Base-by-base conservation (phyloP, 2,888 invertebrate genomes). In the Campoplex nolae region DNA sequence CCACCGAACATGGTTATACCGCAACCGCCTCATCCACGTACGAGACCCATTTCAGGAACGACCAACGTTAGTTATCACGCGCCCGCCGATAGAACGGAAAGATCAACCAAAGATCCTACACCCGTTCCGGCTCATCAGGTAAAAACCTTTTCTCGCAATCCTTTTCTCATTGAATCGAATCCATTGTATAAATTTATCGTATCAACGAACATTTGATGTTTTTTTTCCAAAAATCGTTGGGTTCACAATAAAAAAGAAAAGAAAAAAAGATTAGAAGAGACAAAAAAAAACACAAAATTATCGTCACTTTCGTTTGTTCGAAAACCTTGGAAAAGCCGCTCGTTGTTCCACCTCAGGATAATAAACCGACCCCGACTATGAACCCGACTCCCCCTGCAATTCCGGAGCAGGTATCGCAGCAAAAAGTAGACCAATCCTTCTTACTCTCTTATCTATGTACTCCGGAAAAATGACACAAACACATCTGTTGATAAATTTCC, bases 1-100 rank as follows among this genome's bases (percentile, higher is more conserved):
- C 95, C 94, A 84, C 95, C 94, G 56, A 95, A 94, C 88, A 95
- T 95, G 94, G 94, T 95, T 32, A 94, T 95, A 93, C 94, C 95
- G 8, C 95, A 95, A 84, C 95, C 95, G 88, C 95, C 95, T 76
- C 94, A 95, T 90, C 94, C 95, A 18, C 91, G 95, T 88, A 93
- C 94, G 89, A 92, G 93, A 91, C 91, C 92, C 58, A 90, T 93
- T 28, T 92, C 91, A 75, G 91, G 91, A 62, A 91, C 92, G 38
- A 90, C 93, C 28, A 93, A 91, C 88, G 93, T 94, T 70, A 93
- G 90, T 85, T 94, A 94, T 91, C 94, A 94, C 83, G 92, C 95
- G 23, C 94, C 94, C 13, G 93, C 94, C 6, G 94, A 94, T 81
- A 90, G 94, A 89, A 94, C 94, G 38, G 95, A 94, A 80, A 91